Conservation (phyloP, 2,888 invertebrate genomes). For the Venusia cambrica region DNA sequence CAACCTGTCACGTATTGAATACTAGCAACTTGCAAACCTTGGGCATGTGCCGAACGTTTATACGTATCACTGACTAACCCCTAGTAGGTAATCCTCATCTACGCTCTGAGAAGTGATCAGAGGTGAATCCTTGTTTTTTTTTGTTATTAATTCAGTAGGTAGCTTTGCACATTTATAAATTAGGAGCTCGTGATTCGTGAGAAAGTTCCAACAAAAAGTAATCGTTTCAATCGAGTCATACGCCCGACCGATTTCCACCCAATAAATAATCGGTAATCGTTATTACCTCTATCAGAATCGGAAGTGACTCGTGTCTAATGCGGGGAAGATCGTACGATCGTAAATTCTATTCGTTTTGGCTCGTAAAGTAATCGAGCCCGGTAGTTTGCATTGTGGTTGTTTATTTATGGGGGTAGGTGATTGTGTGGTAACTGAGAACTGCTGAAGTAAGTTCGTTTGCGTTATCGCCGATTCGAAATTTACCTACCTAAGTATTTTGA, state of each 20-base stretch:
- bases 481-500: no score
- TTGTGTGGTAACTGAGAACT: constrained; percentile 7
- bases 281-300: constrained; percentile 25
- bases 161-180: not conserved
- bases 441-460: constrained; percentile 7
- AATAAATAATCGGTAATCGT: constrained; percentile 33
- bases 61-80: no score
- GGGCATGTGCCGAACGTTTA: no score
- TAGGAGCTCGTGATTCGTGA: not conserved
- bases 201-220: constrained; percentile 7
- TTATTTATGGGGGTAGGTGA: constrained; percentile 16
- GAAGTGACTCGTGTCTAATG: constrained; percentile 22
- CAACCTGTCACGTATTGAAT: no score
- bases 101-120: no score
- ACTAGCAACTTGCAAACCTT: no score
- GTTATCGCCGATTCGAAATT: no score
- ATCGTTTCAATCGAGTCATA: constrained; percentile 21
- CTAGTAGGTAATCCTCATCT: no score
- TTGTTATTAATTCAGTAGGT: not conserved
- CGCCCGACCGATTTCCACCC: constrained; percentile 28
- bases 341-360: constrained; percentile 62
- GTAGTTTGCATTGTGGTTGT: constrained; percentile 20
- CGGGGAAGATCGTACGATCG: constrained; percentile 38
- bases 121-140: no score
- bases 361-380: constrained; percentile 64